A percentile compares a stretch with the other conserved stretches of the same genome.
Conservation (phyloP, 2,113 vertebrate species). For the Cairina moschata region DNA sequence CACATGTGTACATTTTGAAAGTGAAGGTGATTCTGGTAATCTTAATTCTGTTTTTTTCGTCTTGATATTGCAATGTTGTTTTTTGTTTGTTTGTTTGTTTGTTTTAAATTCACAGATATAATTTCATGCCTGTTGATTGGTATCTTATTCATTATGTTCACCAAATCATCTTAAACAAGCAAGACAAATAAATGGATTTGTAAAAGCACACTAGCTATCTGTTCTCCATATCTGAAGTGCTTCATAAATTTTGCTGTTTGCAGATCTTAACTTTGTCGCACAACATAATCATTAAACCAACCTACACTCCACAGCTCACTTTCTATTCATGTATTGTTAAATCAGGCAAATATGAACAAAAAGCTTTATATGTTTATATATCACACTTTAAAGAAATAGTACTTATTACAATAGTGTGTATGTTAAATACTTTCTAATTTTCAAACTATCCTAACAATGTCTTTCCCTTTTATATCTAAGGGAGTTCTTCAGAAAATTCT, state of each 20-base stretch:
- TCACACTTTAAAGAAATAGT: neutral
- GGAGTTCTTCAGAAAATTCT: neutral
- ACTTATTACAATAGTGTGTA: neutral
- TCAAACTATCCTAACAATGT: neutral
- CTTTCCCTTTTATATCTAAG: neutral
- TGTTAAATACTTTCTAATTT: neutral
- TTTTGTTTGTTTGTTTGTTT: too few species aligned
- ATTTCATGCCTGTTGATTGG: neutral
- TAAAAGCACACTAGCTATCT: neutral
- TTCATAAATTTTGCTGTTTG: neutral
- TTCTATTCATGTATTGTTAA: neutral
- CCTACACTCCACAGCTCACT: neutral
- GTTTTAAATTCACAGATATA: neutral
- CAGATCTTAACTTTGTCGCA: neutral
- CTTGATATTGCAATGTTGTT: neutral
- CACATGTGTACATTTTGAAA: neutral
- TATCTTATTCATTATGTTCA: neutral
- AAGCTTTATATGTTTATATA: neutral
- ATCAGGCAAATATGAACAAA: neutral
- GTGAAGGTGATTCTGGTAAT: neutral
- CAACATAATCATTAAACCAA: neutral
- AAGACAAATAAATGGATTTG: neutral
- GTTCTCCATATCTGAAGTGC: neutral
- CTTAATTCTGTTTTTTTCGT: neutral
- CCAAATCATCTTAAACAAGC: neutral